Percentiles rank a stretch among this genome's conserved stretches.
Evolutionary conservation across 1,140 invertebrate genomes (phyloP).

Genomic region (Drosophila aff.): DNA sequence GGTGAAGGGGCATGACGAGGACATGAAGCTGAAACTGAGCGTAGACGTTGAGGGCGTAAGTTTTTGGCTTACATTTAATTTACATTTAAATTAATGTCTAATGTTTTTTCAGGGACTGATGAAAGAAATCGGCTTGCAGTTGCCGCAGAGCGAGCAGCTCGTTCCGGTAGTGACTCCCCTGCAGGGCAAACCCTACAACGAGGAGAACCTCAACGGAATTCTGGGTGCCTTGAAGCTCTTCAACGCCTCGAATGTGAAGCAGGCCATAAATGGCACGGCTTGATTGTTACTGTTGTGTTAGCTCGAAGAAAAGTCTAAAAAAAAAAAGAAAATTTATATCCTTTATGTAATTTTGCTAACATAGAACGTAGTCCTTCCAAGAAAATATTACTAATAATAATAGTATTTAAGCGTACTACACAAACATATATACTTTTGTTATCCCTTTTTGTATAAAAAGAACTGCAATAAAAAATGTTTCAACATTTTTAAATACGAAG

Average conservation of each 20-base stretch:
- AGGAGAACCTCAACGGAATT: slow-evolving; percentile 78
- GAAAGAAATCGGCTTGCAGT: slow-evolving; percentile 61
- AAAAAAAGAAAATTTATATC: neutral
- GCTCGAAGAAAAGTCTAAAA: slow-evolving; percentile 10
- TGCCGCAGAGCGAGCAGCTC: slow-evolving; percentile 72
- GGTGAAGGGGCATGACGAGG: slow-evolving; percentile 71
- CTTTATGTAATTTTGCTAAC: slow-evolving; percentile 41
- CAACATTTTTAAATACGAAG: slow-evolving; percentile 7
- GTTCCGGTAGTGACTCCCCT: slow-evolving; percentile 81
- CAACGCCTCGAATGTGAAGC: slow-evolving; percentile 77
- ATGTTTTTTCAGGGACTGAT: slow-evolving; percentile 81
- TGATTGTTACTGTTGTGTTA: slow-evolving; percentile 58
- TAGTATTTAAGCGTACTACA: slow-evolving; percentile 25
- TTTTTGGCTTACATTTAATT: neutral
- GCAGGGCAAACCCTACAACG: slow-evolving; percentile 72
- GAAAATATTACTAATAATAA: slow-evolving; percentile 39
- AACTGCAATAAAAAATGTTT: slow-evolving; percentile 55
- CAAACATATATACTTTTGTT: slow-evolving; percentile 39
- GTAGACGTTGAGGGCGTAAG: slow-evolving; percentile 80
- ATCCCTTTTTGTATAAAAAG: slow-evolving; percentile 35
- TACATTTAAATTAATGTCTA: neutral
- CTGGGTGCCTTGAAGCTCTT: slow-evolving; percentile 76
- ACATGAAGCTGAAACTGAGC: slow-evolving; percentile 72
- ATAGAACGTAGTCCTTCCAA: slow-evolving; percentile 36
- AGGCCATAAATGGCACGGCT: slow-evolving; percentile 79